Evolutionary conservation across 2,113 vertebrate species (phyloP), one percentile per base, ranked within the genome.

Genomic region (Progne subis): DNA sequence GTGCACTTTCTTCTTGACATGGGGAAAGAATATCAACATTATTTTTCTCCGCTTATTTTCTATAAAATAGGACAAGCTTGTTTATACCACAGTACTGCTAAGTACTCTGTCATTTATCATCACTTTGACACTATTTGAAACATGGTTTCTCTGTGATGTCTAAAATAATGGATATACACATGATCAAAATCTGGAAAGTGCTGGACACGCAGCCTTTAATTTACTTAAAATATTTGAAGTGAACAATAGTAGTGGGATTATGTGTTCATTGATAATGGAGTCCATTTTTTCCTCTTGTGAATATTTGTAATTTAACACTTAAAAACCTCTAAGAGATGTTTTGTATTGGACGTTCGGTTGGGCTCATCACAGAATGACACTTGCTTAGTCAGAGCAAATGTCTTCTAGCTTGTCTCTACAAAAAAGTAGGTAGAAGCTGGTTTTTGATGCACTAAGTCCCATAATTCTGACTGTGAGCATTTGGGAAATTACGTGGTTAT

Each of bases 1-100:
- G 14, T 75, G 46, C 29, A 11, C 13, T 67, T 93, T 70, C 10
- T 79, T 83, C 72, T 56, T 68, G 69, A n/a, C 28, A 5, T 44
- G 23, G 13, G 4, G n/a, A 72, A 68, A 84, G 8, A 81, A 37
- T 65, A 69, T 44, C 1, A 23, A 76, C 86, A 23, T n/a, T 43
- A 19, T 64, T 86, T 94, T 82, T 94, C 69, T 92, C 37, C 28
- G 57, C 72, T 93, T 83, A 86, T 47, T 59, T 94, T 74, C 64
- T 52, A 75, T 83, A 67, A 86, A 93, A 86, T 59, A 59, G 24
- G 14, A 56, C 26, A 57, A 72, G 32, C 25, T 68, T 86, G 12
- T 67, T 79, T 71, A 63, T 68, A 41, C 53, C 0, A 6, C 76
- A 67, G 1, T 61, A 49, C 21, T 0, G 0, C 21, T 44, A 78